A percentile compares a stretch with the other conserved stretches of the same genome.
Evolutionary conservation across 1,140 invertebrate species (phyloP).

Genomic region (Saccostrea echinata): DNA sequence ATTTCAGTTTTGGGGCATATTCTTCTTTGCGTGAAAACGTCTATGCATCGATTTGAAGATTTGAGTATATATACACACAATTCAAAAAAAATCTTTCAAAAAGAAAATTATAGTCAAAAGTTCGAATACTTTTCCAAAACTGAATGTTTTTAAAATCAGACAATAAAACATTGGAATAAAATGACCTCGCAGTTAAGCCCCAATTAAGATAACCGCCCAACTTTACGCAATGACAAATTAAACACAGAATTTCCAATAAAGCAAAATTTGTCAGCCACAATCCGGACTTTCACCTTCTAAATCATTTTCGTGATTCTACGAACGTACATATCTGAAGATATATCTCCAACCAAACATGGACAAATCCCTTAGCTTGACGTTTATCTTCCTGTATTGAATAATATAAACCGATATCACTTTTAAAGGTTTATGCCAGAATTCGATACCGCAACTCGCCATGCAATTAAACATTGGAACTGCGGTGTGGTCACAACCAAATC

Average conservation of each 20-base stretch:
- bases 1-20: no score
- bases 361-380: constrained; percentile 4
- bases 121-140: background rate
- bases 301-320: constrained; percentile 25
- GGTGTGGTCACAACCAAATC: background rate
- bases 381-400: constrained; percentile 34
- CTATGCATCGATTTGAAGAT: no score
- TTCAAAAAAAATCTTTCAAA: no score
- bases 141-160: no score
- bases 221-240: background rate
- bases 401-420: constrained; percentile 32
- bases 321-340: background rate
- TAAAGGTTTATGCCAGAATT: constrained; percentile 29
- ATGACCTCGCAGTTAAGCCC: no score
- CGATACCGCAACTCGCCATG: constrained; percentile 1
- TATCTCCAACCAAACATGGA: constrained; percentile 7
- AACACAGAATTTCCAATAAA: constrained; percentile 17
- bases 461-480: constrained; percentile 23
- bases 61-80: no score
- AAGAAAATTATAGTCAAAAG: background rate
- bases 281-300: constrained; percentile 16
- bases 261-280: background rate
- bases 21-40: no score
- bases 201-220: background rate
- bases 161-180: no score